Percentiles rank a stretch among this genome's conserved stretches.
These are phyloP conservation scores for Microdon myrmicae DNA, from an alignment of 2,888 invertebrate genomes.

Conservation along the genomic window DNA sequence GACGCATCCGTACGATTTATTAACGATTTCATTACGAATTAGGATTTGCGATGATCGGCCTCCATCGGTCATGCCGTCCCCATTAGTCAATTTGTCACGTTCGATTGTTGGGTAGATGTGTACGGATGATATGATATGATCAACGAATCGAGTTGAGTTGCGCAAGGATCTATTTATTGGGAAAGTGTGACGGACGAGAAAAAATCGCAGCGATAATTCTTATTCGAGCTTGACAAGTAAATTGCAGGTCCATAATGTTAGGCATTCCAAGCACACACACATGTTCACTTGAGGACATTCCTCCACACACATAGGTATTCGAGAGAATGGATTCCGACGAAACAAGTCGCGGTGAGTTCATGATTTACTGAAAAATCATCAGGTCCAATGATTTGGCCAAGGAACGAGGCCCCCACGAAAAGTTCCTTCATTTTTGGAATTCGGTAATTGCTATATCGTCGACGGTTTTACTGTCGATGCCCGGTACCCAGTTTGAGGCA, in stretches of 20 bases:
- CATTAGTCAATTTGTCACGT: conserved; percentile 53
- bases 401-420: conserved; percentile 43
- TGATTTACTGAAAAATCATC: conserved; percentile 51
- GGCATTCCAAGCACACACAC: conserved; percentile 30
- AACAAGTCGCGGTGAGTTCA: conserved; percentile 49
- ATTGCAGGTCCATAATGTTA: conserved; percentile 43
- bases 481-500: conserved; percentile 51
- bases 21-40: conserved; percentile 52
- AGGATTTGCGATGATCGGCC: conserved; percentile 35
- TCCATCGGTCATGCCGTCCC: conserved; percentile 20
- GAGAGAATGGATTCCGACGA: conserved; percentile 42
- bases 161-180: conserved; percentile 29
- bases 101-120: conserved; percentile 38
- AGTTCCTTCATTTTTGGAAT: conserved; percentile 50
- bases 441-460: conserved; percentile 50
- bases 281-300: conserved; percentile 10
- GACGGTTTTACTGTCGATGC: conserved; percentile 47
- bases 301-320: neutral
- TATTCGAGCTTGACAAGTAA: conserved; percentile 47
- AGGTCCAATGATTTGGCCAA: conserved; percentile 42
- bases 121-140: conserved; percentile 28
- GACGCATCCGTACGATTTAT: conserved; percentile 36
- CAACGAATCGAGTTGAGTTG: conserved; percentile 6
- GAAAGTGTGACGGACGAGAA: conserved; percentile 13
- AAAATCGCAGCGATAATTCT: conserved; percentile 37